These are phyloP conservation scores for Kradibia gibbosae DNA, from an alignment of 1,140 invertebrate species.

Conservation along the genomic window DNA sequence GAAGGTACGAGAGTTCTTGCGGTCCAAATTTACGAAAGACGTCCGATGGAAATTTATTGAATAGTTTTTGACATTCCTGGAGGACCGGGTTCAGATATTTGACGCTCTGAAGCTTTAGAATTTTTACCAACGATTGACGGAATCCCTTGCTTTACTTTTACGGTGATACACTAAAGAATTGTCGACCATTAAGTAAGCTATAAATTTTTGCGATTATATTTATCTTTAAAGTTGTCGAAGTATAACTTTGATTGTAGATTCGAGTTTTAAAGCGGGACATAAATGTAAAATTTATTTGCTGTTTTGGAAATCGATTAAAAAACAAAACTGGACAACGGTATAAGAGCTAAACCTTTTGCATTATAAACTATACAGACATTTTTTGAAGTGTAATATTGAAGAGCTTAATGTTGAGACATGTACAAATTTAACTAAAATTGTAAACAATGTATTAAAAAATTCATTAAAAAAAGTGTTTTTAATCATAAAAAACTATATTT, in stretches of 20 bases:
- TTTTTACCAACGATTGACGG: neutral
- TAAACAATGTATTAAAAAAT: too few species aligned
- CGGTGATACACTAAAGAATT: neutral
- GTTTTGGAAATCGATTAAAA: neutral
- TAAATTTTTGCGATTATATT: constrained; percentile 10
- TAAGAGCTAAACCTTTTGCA: neutral
- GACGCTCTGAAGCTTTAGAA: neutral
- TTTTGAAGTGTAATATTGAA: too few species aligned
- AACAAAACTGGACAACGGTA: neutral
- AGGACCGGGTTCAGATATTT: neutral
- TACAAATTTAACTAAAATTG: too few species aligned
- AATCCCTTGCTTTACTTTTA: neutral
- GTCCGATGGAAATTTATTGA: constrained; percentile 14
- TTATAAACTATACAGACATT: too few species aligned
- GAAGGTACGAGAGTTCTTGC: neutral
- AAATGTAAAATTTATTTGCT: neutral
- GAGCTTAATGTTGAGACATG: too few species aligned
- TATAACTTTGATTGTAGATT: neutral
- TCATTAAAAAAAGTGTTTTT: too few species aligned
- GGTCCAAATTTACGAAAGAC: neutral
- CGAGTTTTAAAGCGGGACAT: neutral
- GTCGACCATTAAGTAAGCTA: neutral
- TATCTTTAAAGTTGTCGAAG: neutral
- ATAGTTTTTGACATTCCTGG: constrained; percentile 17
- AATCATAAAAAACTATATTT: too few species aligned